These are phyloP conservation scores for Laterallus jamaicensis DNA, from an alignment of 2,113 vertebrate species.

Conservation along the genomic window DNA sequence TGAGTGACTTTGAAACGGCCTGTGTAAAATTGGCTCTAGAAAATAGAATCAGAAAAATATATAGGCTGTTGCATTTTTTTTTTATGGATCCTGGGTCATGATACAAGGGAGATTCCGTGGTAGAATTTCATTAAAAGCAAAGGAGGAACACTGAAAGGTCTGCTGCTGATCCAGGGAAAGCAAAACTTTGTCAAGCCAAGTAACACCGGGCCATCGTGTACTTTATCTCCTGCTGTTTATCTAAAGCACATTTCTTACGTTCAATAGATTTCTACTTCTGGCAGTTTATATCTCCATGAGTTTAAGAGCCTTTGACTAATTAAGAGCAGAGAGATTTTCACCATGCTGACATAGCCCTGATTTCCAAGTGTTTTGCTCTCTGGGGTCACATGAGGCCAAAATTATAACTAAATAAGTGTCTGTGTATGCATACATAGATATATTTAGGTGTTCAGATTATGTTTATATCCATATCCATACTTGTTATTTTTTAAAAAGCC, in stretches of 20 bases:
- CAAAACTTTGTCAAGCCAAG: neutral
- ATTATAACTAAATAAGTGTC: neutral
- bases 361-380: neutral
- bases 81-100: constrained; percentile 8
- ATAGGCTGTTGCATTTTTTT: constrained; percentile 2
- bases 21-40: constrained; percentile 10
- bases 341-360: neutral
- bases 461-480: neutral
- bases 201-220: neutral
- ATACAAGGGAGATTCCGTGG: neutral
- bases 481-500: neutral
- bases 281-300: neutral
- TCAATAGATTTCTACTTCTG: constrained; percentile 41
- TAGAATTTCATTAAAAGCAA: constrained; percentile 19
- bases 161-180: neutral
- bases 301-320: constrained; percentile 55
- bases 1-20: neutral
- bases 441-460: neutral
- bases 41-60: constrained; percentile 22
- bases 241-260: constrained; percentile 32
- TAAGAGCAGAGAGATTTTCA: constrained; percentile 40
- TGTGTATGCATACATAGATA: neutral
- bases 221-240: constrained; percentile 31
- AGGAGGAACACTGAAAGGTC: neutral
- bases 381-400: neutral